Conservation (phyloP, 2,888 invertebrate genomes). For the Melanophora roralis region DNA sequence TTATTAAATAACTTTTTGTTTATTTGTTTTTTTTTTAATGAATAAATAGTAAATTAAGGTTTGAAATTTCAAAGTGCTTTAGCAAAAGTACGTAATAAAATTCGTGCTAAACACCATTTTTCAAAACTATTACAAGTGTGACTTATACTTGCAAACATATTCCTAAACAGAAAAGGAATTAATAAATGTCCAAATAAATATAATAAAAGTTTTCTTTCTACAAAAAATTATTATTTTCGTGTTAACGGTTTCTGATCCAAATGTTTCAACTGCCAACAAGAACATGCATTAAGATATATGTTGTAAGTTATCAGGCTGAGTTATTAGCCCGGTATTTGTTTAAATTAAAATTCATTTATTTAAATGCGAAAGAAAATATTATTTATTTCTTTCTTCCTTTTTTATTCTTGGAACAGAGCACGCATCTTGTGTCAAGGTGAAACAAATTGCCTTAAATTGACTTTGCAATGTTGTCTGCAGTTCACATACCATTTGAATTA, state of each 20-base stretch:
- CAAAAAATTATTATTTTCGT: conserved; percentile 14
- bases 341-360: conserved; percentile 58
- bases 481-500: conserved; percentile 33
- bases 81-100: conserved; percentile 31
- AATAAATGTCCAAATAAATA: conserved; percentile 15
- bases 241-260: conserved; percentile 38
- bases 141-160: not conserved
- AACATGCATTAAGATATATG: conserved; percentile 29
- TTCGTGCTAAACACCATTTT: conserved; percentile 60
- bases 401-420: conserved; percentile 25
- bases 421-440: conserved; percentile 56
- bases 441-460: conserved; percentile 43
- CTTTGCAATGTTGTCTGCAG: not conserved
- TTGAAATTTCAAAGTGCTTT: too few relatives aligned
- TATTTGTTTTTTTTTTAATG: too few relatives aligned
- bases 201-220: conserved; percentile 16
- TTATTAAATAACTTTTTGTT: too few relatives aligned
- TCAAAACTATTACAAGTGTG: conserved; percentile 43
- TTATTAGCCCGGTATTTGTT: conserved; percentile 59
- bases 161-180: conserved; percentile 16
- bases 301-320: conserved; percentile 58
- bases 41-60: too few relatives aligned
- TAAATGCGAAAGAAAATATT: conserved; percentile 1
- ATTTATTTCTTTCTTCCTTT: conserved; percentile 27
- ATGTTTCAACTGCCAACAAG: conserved; percentile 23